These are phyloP conservation scores for Dermatophagoides farinae DNA, from an alignment of 1,140 invertebrate genomes.

Conservation along the genomic window DNA sequence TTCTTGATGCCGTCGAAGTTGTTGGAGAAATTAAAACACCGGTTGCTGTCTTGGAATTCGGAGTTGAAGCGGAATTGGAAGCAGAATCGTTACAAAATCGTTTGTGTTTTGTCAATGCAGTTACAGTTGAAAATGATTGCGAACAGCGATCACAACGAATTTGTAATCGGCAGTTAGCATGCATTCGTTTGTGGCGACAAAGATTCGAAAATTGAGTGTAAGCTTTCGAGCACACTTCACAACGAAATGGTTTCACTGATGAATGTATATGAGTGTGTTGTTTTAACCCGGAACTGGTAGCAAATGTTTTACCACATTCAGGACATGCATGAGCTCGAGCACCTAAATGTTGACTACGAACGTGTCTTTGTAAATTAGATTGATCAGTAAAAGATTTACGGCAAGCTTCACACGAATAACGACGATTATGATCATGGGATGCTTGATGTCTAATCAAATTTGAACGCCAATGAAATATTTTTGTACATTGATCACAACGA, in stretches of 20 bases:
- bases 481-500: constrained; percentile 51
- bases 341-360: constrained; percentile 48
- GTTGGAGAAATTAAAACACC: background rate
- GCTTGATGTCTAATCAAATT: constrained; percentile 60
- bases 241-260: constrained; percentile 91
- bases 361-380: constrained; percentile 85
- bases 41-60: constrained; percentile 6
- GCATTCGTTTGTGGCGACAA: constrained; percentile 97
- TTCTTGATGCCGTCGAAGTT: background rate
- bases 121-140: constrained; percentile 68
- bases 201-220: constrained; percentile 99
- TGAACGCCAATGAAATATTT: constrained; percentile 56
- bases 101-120: constrained; percentile 40
- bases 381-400: constrained; percentile 65
- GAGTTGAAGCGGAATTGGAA: constrained; percentile 4
- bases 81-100: constrained; percentile 26
- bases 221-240: constrained; percentile 55
- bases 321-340: constrained; percentile 66
- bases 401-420: constrained; percentile 84
- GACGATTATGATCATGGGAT: constrained; percentile 46
- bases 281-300: constrained; percentile 86
- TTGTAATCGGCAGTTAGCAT: constrained; percentile 57
- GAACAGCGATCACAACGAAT: constrained; percentile 80
- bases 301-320: constrained; percentile 96
- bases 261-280: constrained; percentile 99